Evolutionary conservation across 1,140 invertebrate species (phyloP).

Genomic region (Phthorimaea operculella): DNA sequence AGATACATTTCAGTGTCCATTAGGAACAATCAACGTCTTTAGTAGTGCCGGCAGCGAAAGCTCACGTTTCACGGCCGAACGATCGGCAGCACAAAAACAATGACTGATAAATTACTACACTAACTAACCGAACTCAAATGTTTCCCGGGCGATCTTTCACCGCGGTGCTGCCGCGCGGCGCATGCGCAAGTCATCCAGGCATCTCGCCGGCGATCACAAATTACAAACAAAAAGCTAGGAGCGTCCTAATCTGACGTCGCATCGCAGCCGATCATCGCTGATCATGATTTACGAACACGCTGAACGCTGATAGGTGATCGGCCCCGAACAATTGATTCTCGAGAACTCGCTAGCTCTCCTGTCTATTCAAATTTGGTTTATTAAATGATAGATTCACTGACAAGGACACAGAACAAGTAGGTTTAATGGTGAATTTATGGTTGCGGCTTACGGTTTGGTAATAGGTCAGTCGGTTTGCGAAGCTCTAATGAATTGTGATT

Average conservation of each 20-base stretch:
- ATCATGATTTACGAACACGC: constrained; percentile 61
- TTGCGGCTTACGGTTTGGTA: constrained; percentile 14
- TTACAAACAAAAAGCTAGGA: constrained; percentile 58
- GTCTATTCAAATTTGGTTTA: constrained; percentile 1
- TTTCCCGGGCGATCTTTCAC: constrained; percentile 23
- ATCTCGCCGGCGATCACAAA: constrained; percentile 49
- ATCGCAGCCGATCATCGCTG: constrained; percentile 56
- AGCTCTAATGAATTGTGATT: constrained; percentile 36
- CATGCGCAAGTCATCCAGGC: constrained; percentile 49
- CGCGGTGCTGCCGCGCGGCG: constrained; percentile 14
- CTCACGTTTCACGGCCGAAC: constrained; percentile 22
- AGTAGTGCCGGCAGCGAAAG: constrained; percentile 7
- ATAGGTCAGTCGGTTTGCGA: constrained; percentile 25
- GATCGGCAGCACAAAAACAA: constrained; percentile 30
- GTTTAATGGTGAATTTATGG: not conserved
- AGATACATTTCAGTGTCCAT: constrained; percentile 7
- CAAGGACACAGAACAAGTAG: constrained; percentile 3
- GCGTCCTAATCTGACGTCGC: constrained; percentile 60
- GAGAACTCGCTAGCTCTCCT: constrained; percentile 11
- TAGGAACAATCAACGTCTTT: constrained; percentile 1
- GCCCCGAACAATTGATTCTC: constrained; percentile 46
- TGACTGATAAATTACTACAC: constrained; percentile 37
- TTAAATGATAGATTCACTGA: constrained; percentile 5
- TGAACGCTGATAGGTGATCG: constrained; percentile 52
- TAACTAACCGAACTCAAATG: constrained; percentile 29